Evolutionary conservation across 1,140 invertebrate species (phyloP).

Genomic region (Euborellia annulipes): DNA sequence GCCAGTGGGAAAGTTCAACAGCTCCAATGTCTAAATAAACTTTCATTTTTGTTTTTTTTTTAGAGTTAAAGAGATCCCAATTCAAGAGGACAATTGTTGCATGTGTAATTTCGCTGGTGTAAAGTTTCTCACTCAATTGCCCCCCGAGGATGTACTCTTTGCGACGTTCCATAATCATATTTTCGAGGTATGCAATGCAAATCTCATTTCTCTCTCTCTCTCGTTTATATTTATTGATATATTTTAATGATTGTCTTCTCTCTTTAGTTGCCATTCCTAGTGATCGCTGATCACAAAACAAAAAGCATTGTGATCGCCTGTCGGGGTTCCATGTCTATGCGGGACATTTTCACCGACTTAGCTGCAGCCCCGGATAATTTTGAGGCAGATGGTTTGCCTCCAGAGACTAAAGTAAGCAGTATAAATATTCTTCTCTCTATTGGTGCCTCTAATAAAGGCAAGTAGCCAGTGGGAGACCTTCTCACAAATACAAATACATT

Average conservation of each 20-base stretch:
- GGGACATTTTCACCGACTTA: constrained; percentile 82
- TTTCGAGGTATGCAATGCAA: constrained; percentile 44
- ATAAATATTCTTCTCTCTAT: too few species aligned
- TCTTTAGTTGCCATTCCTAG: constrained; percentile 67
- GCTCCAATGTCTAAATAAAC: too few species aligned
- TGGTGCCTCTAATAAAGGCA: too few species aligned
- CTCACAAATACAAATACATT: too few species aligned
- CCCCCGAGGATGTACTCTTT: constrained; percentile 66
- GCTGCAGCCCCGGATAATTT: constrained; percentile 62
- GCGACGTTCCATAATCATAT: constrained; percentile 76
- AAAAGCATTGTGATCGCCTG: constrained; percentile 69
- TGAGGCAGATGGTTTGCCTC: constrained; percentile 51
- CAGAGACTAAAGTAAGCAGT: constrained; percentile 38
- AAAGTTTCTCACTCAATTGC: constrained; percentile 52
- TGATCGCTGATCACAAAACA: constrained; percentile 67
- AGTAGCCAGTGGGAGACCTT: too few species aligned
- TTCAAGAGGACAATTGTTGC: constrained; percentile 79
- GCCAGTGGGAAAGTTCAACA: too few species aligned
- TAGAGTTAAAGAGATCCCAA: constrained; percentile 46
- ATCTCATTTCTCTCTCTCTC: neutral
- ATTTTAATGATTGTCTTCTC: constrained; percentile 6
- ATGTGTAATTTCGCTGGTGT: constrained; percentile 74
- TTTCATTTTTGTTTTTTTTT: constrained; percentile 4
- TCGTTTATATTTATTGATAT: neutral
- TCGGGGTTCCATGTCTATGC: constrained; percentile 69